These are phyloP conservation scores for Kryptopterus vitreolus DNA, from an alignment of 2,797 vertebrate species.

Conservation along the genomic window DNA sequence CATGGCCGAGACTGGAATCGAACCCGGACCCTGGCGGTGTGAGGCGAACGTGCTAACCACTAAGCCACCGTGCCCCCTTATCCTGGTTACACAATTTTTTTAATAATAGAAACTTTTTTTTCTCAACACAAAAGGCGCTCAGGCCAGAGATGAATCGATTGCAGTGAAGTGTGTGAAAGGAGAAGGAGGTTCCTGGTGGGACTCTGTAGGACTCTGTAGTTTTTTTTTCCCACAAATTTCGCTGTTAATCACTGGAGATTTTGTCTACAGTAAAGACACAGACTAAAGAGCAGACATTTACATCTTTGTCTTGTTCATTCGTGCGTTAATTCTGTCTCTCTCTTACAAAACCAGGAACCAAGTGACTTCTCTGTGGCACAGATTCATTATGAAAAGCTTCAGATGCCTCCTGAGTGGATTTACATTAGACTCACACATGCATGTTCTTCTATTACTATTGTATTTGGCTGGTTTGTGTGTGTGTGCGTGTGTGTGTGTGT, in stretches of 20 bases:
- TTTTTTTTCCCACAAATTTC: too few relatives aligned
- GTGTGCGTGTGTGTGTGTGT: not conserved
- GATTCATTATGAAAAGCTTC: not conserved
- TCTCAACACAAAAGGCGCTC: too few relatives aligned
- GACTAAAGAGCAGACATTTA: slow-evolving; percentile 55
- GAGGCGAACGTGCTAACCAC: too few relatives aligned
- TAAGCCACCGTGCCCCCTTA: too few relatives aligned
- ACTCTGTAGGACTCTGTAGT: too few relatives aligned
- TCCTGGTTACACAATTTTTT: not conserved
- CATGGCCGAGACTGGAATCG: too few relatives aligned
- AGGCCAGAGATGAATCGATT: not conserved
- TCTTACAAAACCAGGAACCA: not conserved
- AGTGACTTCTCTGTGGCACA: not conserved
- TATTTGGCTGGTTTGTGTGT: not conserved
- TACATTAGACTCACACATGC: not conserved
- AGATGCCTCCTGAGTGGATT: not conserved
- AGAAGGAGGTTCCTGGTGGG: not conserved
- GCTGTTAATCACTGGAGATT: slow-evolving; percentile 37
- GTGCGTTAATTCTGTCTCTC: not conserved
- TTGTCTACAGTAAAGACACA: slow-evolving; percentile 36
- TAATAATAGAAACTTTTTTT: not conserved
- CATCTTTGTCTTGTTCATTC: slow-evolving; percentile 1
- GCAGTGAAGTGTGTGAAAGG: not conserved
- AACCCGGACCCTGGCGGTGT: too few relatives aligned
- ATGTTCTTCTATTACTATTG: not conserved